Percentiles rank a stretch among this genome's conserved stretches.
Evolutionary conservation across 2,888 invertebrate species (phyloP).

Genomic region (Halictus ligatus): DNA sequence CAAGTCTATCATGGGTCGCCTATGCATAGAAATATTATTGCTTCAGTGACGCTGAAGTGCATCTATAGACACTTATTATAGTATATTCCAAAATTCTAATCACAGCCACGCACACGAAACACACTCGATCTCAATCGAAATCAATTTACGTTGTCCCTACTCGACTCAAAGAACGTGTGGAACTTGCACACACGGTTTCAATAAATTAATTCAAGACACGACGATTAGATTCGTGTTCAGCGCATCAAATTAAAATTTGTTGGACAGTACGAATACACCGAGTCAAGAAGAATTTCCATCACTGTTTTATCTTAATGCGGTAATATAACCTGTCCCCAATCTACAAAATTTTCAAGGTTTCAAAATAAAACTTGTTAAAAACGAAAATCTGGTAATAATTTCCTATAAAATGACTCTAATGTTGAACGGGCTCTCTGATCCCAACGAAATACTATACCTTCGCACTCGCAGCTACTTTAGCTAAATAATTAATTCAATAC

Average conservation of each 20-base stretch:
- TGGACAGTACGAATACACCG: slow-evolving; percentile 1
- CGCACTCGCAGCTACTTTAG: no score
- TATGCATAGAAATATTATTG: slow-evolving; percentile 69
- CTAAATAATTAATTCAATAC: no score
- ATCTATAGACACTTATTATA: not conserved
- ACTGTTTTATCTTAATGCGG: not conserved
- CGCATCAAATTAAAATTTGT: not conserved
- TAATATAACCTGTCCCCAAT: not conserved
- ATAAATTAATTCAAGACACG: slow-evolving; percentile 7
- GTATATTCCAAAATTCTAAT: slow-evolving; percentile 17
- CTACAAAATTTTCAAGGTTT: no score
- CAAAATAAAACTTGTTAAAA: no score
- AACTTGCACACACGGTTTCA: not conserved
- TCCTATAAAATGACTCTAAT: no score
- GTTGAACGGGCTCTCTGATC: no score
- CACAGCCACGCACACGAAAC: not conserved
- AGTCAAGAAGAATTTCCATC: not conserved
- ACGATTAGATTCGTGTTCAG: not conserved
- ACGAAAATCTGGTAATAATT: no score
- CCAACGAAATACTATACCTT: no score
- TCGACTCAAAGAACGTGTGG: not conserved
- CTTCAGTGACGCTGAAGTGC: slow-evolving; percentile 34
- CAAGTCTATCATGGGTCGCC: slow-evolving; percentile 85
- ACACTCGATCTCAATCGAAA: not conserved
- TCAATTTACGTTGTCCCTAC: not conserved